A percentile compares a stretch with the other conserved stretches of the same genome.
These are phyloP conservation scores for Asteroscopus sphinx DNA, from an alignment of 2,888 invertebrate genomes.

Conservation along the genomic window DNA sequence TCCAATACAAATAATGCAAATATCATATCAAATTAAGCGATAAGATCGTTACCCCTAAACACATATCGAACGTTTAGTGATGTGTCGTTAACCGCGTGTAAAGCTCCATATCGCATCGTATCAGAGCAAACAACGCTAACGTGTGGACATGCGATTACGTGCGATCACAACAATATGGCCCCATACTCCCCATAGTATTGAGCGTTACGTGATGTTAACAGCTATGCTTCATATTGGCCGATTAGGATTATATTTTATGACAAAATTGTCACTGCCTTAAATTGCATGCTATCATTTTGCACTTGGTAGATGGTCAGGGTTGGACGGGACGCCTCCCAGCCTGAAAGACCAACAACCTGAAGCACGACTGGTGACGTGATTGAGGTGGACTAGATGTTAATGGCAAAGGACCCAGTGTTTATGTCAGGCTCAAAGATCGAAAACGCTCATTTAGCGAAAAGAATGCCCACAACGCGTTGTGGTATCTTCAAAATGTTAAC, in stretches of 20 bases:
- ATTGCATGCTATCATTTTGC: not conserved
- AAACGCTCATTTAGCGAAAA: no score
- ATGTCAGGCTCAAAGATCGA: no score
- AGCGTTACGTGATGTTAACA: slow-evolving; percentile 15
- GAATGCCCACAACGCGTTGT: no score
- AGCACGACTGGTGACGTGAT: no score
- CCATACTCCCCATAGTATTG: not conserved
- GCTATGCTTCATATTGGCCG: not conserved
- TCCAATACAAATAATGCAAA: no score
- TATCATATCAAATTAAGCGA: slow-evolving; percentile 39
- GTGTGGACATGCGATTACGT: slow-evolving; percentile 38
- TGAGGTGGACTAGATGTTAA: no score
- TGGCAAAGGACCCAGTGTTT: no score
- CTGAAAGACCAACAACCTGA: no score
- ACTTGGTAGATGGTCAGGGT: no score
- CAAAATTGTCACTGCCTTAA: not conserved
- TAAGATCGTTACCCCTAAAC: slow-evolving; percentile 11
- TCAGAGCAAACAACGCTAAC: slow-evolving; percentile 37
- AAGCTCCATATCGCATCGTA: slow-evolving; percentile 23
- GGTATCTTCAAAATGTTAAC: no score
- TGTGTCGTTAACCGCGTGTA: slow-evolving; percentile 17
- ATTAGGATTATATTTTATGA: not conserved
- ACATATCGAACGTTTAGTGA: slow-evolving; percentile 12
- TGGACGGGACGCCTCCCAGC: no score
- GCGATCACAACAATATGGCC: slow-evolving; percentile 21